A percentile compares a stretch with the other conserved stretches of the same genome.
phyloP scores from a whole-genome alignment of 2,888 invertebrate species.

The Cerastis leucographa region DNA sequence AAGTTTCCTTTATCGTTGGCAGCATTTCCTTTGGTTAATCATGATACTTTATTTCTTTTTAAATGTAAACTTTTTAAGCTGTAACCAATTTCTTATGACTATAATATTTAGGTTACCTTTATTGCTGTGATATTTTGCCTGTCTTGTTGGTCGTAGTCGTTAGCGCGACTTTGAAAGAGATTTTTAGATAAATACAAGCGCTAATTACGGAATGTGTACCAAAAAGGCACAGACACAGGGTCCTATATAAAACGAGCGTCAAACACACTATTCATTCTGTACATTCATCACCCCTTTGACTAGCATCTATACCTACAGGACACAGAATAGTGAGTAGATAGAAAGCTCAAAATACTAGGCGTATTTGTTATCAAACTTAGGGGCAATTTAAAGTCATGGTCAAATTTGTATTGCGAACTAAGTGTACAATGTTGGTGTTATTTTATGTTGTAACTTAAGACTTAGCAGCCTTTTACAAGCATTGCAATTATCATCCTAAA shows the following conservation, averaged over 20 bases:
- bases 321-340: constrained; percentile 14
- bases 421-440: no score
- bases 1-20: constrained; percentile 13
- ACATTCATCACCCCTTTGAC: constrained; percentile 43
- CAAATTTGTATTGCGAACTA: no score
- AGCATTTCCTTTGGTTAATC: constrained; percentile 20
- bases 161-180: not conserved
- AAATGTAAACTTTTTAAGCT: not conserved
- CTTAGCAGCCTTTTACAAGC: no score
- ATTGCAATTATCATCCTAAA: no score
- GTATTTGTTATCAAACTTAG: not conserved
- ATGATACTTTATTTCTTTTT: constrained; percentile 16
- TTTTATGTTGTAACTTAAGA: no score
- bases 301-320: constrained; percentile 7
- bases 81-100: not conserved
- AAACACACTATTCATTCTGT: constrained; percentile 28
- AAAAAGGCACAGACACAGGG: constrained; percentile 8
- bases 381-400: no score
- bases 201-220: not conserved
- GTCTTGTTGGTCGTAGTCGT: not conserved
- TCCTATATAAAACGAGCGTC: not conserved
- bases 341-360: constrained; percentile 6
- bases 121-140: not conserved
- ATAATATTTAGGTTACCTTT: not conserved
- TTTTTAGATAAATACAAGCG: not conserved